Evolutionary conservation across 2,113 vertebrate genomes (phyloP).

Genomic region (Tonatia bakeri): DNA sequence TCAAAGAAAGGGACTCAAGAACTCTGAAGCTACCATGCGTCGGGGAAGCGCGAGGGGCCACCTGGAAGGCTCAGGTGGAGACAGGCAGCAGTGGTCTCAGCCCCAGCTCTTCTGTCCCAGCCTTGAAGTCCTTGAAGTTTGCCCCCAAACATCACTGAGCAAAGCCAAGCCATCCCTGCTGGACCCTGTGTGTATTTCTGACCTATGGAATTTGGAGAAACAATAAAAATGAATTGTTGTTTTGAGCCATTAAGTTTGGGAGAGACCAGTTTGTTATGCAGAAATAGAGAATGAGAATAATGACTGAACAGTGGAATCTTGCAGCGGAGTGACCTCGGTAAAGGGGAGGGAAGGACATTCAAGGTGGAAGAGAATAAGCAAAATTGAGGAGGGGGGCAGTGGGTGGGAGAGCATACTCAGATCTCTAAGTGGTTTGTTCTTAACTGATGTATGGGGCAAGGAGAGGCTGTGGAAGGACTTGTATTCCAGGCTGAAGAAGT

Average conservation of each 20-base stretch:
- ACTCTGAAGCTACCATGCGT: fast-evolving
- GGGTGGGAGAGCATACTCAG: not conserved
- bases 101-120: too few species aligned
- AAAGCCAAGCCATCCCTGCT: not conserved
- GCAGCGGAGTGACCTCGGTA: not conserved
- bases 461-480: not conserved
- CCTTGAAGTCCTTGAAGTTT: fast-evolving
- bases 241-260: not conserved
- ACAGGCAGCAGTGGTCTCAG: fast-evolving
- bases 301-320: not conserved
- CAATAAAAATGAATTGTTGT: not conserved
- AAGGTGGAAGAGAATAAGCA: not conserved
- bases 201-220: not conserved
- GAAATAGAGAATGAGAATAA: not conserved
- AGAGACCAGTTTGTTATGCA: not conserved
- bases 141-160: too few species aligned
- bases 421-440: not conserved
- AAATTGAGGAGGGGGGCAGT: not conserved
- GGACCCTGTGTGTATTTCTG: not conserved
- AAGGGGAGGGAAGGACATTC: not conserved
- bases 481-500: not conserved
- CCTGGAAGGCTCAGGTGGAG: fast-evolving
- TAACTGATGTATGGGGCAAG: not conserved
- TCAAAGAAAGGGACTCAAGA: not conserved
- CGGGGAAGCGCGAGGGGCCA: not conserved